Percentiles rank a stretch among this genome's conserved stretches.
phyloP scores from a whole-genome alignment of 1,140 invertebrate genomes.

The Psix sp. region DNA sequence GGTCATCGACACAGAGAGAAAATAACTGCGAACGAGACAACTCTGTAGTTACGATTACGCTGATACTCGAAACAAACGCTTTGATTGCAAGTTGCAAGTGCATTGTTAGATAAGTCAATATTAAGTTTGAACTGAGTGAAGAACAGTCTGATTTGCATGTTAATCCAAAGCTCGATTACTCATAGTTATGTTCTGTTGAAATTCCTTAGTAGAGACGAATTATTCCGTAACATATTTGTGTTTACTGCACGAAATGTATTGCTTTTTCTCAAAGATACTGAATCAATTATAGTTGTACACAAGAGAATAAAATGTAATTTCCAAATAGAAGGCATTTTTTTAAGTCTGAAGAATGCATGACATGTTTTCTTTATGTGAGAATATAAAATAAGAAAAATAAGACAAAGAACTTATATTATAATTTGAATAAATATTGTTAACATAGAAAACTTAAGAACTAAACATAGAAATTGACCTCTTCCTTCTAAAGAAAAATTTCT shows the following conservation, averaged over 20 bases:
- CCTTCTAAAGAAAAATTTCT: conserved; percentile 23
- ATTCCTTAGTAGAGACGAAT: conserved; percentile 1
- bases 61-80: conserved; percentile 26
- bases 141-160: conserved; percentile 30
- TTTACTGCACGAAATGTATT: background rate
- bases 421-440: too few relatives aligned
- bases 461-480: conserved; percentile 28
- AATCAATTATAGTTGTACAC: background rate
- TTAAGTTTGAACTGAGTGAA: conserved; percentile 36
- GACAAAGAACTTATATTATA: too few relatives aligned
- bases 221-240: conserved; percentile 4
- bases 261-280: too few relatives aligned
- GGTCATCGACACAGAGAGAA: conserved; percentile 15
- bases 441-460: too few relatives aligned
- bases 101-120: conserved; percentile 50
- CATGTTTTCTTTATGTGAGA: too few relatives aligned
- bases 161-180: conserved; percentile 27
- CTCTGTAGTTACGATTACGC: conserved; percentile 21
- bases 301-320: background rate
- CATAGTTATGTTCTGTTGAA: conserved; percentile 11
- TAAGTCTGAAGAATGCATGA: too few relatives aligned
- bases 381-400: too few relatives aligned
- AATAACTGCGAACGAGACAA: conserved; percentile 36
- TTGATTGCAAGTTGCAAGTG: conserved; percentile 46
- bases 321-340: conserved; percentile 3